Conservation (phyloP, 2,888 invertebrate genomes). For the Nomada hirtipes region DNA sequence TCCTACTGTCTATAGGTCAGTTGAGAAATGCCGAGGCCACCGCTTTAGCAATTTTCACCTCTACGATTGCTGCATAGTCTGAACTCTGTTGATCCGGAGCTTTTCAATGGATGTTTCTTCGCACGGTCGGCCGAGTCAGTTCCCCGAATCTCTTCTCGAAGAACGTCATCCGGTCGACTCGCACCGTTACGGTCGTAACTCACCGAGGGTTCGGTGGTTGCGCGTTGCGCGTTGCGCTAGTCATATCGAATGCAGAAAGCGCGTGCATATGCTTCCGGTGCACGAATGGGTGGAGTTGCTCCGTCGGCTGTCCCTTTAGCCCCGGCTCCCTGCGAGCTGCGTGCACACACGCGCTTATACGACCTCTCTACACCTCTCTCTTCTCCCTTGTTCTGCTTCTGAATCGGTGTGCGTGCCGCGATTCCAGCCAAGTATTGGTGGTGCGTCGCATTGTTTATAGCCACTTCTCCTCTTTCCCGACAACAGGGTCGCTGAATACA, state of each 20-base stretch:
- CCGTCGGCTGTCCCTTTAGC: conserved; percentile 77
- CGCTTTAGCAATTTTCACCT: no score
- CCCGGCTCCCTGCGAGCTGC: conserved; percentile 69
- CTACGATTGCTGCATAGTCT: no score
- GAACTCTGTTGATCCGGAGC: no score
- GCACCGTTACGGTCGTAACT: conserved; percentile 67
- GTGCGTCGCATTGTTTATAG: conserved; percentile 83
- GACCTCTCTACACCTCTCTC: conserved; percentile 11
- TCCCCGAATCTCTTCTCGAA: conserved; percentile 5
- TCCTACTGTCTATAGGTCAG: no score
- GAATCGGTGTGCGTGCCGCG: conserved; percentile 68
- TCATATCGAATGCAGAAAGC: conserved; percentile 82
- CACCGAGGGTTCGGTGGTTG: conserved; percentile 61
- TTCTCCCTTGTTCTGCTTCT: conserved; percentile 13
- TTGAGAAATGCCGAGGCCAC: no score
- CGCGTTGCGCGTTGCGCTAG: conserved; percentile 51
- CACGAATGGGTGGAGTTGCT: conserved; percentile 76
- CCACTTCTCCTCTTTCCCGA: conserved; percentile 82
- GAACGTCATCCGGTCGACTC: conserved; percentile 30
- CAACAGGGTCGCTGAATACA: conserved; percentile 81
- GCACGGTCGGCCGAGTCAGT: no score
- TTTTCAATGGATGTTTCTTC: no score
- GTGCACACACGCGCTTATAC: conserved; percentile 50
- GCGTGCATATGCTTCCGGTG: conserved; percentile 82
- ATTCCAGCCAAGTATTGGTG: conserved; percentile 80